Evolutionary conservation across 1,140 invertebrate species (phyloP), one percentile per base, ranked within the genome.

Genomic region (Pachyrhynchus sulphureomaculatus): DNA sequence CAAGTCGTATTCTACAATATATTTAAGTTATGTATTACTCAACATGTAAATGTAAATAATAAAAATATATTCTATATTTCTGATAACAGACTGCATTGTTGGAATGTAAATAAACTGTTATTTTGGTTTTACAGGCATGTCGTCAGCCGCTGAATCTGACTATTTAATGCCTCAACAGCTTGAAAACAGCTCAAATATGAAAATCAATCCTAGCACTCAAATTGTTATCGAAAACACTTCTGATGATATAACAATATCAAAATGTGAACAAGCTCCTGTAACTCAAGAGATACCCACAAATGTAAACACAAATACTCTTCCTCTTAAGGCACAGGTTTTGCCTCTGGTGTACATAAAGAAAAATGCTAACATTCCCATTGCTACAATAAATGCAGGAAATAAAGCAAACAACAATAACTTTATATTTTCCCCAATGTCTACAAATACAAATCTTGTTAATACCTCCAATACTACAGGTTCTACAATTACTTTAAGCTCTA

Each of bases 311-410:
- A 39, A 23, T 41, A 4, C 57, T 23, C 32, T 61, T 10, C 36
- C 58, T n/a, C 18, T 61, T 10, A 61, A 61, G 21, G 21, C 56
- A 20, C 44, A 72, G 52, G 63, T 74, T 23, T 12, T 72, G 41
- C 72, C 70, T 17, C 41, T 73, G 36, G 72, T 75, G 42, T 75
- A 74, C 39, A 72, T 75, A 20, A 70, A 74, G 62, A 68, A 70
- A 51, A 68, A 65, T 45, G 49, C 66, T 42, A 73, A 75, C 69
- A 39, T 70, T 26, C 62, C 67, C n/a, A 59, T 64, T 42, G 34
- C 60, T 26, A 26, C 15, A 8, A 12, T 52, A n/a, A 60, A 56
- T 45, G n/a, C 62, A 8, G 65, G 57, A 15, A 66, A 48, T 37
- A 72, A 70, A 53, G 29, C 62, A 0, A 70, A 52, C 36, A 64